These are phyloP conservation scores for Himalopsyche tibetana DNA, from an alignment of 2,888 invertebrate species.

Conservation along the genomic window DNA sequence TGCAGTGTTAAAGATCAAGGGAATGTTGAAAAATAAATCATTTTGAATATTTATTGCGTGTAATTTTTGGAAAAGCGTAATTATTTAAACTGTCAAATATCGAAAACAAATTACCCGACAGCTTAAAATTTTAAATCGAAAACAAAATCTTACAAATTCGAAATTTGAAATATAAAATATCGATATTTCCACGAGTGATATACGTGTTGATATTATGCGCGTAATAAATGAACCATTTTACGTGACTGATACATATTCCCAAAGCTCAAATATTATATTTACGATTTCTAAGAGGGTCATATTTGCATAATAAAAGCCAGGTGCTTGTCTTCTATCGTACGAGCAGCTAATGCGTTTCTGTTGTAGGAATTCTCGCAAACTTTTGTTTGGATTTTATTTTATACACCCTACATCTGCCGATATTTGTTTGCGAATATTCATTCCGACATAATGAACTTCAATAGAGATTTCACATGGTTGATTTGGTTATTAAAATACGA, in stretches of 20 bases:
- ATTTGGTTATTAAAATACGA: neutral
- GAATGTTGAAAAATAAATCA: too few species aligned
- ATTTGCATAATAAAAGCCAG: constrained; percentile 56
- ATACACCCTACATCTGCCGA: constrained; percentile 41
- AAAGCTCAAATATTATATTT: constrained; percentile 30
- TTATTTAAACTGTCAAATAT: too few species aligned
- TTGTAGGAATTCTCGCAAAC: constrained; percentile 6
- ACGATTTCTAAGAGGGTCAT: constrained; percentile 37
- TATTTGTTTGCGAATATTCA: constrained; percentile 1
- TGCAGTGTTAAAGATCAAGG: too few species aligned
- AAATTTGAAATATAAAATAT: too few species aligned
- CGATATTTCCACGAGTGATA: too few species aligned
- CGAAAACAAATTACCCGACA: too few species aligned
- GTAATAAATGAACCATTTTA: constrained; percentile 3
- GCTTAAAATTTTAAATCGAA: too few species aligned
- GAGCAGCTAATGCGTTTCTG: constrained; percentile 31
- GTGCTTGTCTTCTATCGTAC: constrained; percentile 31
- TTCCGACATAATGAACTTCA: neutral
- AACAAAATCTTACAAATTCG: too few species aligned
- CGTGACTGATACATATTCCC: constrained; percentile 46
- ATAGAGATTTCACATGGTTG: neutral
- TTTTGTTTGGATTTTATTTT: constrained; percentile 13
- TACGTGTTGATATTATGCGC: too few species aligned
- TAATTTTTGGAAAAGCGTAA: too few species aligned
- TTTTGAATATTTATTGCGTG: too few species aligned